Base-by-base conservation (phyloP, 2,113 vertebrate species). In the Sorex araneus region DNA sequence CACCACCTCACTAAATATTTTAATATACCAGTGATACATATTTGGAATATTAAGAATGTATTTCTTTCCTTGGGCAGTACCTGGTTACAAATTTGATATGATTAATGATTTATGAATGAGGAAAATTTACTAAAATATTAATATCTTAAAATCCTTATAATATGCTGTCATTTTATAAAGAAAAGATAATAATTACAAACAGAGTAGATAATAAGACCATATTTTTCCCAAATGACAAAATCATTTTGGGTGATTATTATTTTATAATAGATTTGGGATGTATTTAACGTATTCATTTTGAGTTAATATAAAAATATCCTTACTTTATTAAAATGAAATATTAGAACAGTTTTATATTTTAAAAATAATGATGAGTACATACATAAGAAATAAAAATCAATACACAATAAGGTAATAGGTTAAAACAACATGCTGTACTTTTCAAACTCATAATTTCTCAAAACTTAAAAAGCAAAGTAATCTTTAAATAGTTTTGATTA, bases 161-260 rank as follows among this genome's bases (percentile, higher is more conserved):
- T 30, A 34, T 67, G 6, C 1, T 45, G 95, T 47, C 40, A 75
- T 70, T 83, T 84, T 64, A 0, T 84, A 64, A 91, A n/a, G 1
- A 87, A 94, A 95, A 70, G 43, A 40, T 94, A n/a, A 84, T 83
- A 36, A 34, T 84, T 92, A n/a, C n/a, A 71, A 1, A 9, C 66
- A 1, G 3, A 71, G 6, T 21, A 57, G 74, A 86, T 27, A 93
- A 71, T 13, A 88, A 8, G n/a, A 69, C 11, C 3, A 60, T 40
- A 40, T 70, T 91, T 91, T 87, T 76, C 40, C 57, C 70, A 91
- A 79, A 60, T 57, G n/a, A 21, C 3, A 36, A 75, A 54, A 84
- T 64, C 66, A 79, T 34, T 43, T 50, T 71, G n/a, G 12, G 18
- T 50, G 12, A 88, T 57, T 86, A 34, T 77, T 75, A 4, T 50